Evolutionary conservation across 2,888 invertebrate genomes (phyloP).

Genomic region (Alentia gelatinosa): DNA sequence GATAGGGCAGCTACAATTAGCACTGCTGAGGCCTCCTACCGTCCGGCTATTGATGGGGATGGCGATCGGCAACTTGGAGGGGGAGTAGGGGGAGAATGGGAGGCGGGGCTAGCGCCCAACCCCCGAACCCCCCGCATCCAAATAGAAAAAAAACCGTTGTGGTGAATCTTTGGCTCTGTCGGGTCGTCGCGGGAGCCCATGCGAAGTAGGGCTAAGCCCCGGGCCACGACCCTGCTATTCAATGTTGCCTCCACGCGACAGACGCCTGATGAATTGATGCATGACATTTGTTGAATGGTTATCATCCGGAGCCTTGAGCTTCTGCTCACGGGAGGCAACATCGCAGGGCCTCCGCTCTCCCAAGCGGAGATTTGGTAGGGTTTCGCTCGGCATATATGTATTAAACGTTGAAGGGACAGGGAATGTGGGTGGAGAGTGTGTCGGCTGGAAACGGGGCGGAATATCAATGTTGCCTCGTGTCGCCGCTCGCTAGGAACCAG

Average conservation of each 20-base stretch:
- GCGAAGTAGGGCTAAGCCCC: background rate
- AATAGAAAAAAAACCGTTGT: background rate
- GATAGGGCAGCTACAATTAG: background rate
- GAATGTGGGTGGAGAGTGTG: background rate
- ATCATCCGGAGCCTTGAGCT: background rate
- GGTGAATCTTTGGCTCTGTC: background rate
- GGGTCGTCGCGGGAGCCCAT: background rate
- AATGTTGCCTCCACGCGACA: background rate
- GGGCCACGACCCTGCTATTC: background rate
- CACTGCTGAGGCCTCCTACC: background rate
- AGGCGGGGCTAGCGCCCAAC: background rate
- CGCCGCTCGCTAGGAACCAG: background rate
- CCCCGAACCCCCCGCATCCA: too few species aligned
- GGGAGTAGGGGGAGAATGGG: background rate
- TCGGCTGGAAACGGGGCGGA: too few species aligned
- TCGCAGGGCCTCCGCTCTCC: background rate
- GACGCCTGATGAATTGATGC: constrained; percentile 16
- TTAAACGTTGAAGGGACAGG: background rate
- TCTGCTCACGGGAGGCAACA: background rate
- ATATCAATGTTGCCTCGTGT: constrained; percentile 26
- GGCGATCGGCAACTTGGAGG: too few species aligned
- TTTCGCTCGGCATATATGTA: background rate
- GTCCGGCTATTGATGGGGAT: too few species aligned
- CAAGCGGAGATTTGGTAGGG: background rate
- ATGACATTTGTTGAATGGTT: background rate